Base-by-base conservation (phyloP, 2,797 vertebrate species). In the Labroides dimidiatus region DNA sequence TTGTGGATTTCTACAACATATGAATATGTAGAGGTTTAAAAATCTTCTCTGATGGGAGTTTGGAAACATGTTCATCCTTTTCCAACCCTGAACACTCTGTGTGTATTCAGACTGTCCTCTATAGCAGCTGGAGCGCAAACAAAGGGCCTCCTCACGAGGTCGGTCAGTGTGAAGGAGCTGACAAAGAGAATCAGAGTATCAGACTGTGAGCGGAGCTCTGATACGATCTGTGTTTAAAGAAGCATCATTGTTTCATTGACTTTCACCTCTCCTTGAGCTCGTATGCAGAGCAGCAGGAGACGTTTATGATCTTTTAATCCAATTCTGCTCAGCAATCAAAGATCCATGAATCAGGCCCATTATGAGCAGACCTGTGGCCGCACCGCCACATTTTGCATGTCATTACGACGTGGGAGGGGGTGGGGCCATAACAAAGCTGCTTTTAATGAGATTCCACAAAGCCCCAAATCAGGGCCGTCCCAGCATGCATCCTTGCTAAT, bases 381-480 rank as follows among this genome's bases (percentile, higher is more conserved):
- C 17, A 1, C 12, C 20, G 47, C 20, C 30, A 20, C 70, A 58
- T 81, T 85, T 61, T 86, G 87, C 90, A 89, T 91, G 79, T 88
- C 87, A 91, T 93, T 93, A 91, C 62, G 57, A 12, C 13, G 20
- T 11, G 20, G 76, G n/a, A n/a, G 49, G 63, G 55, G 73, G 70
- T 72, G 65, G 84, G 24, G 67, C 52, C 54, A 39, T 87, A 87
- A 92, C 89, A 90, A 91, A 91, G 90, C 86, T 85, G 84, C 82
- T 90, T 84, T 89, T 92, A 93, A 93, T 92, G 87, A 91, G 91
- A 93, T 94, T 93, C 86, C 72, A 70, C 89, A 91, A 89, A 91
- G 87, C 87, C 84, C 77, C 70, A 53, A 81, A 87, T 85, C 85
- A 84, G 82, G 19, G 72, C 54, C 72, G 56, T 64, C 78, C 86